A percentile compares a stretch with the other conserved stretches of the same genome.
phyloP scores from a whole-genome alignment of 2,888 invertebrate genomes.

The Nomada fucata region DNA sequence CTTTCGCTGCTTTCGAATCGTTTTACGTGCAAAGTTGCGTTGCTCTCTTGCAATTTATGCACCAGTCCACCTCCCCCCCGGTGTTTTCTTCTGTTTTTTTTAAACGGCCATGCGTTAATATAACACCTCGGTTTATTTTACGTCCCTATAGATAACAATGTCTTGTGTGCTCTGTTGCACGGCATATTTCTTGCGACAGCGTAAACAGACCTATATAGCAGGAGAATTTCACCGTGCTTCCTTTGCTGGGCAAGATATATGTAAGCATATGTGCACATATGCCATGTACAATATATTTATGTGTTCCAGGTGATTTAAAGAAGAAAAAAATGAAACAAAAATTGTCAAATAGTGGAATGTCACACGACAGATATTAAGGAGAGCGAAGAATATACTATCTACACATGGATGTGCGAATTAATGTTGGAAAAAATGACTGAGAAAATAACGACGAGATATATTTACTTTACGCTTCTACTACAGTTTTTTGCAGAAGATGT shows the following conservation, averaged over 20 bases:
- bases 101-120: slow-evolving; percentile 8
- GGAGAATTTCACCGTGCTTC: background rate
- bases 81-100: background rate
- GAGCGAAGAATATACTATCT: too few relatives aligned
- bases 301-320: too few relatives aligned
- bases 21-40: background rate
- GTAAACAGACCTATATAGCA: slow-evolving; percentile 12
- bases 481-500: too few relatives aligned
- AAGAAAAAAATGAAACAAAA: too few relatives aligned
- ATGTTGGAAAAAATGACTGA: too few relatives aligned
- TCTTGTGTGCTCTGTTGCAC: slow-evolving; percentile 3
- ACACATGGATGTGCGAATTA: too few relatives aligned
- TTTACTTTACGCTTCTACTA: too few relatives aligned
- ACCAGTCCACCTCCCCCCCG: background rate
- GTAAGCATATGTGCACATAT: background rate
- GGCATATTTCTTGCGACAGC: slow-evolving; percentile 3
- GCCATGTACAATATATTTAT: too few relatives aligned
- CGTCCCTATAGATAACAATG: slow-evolving; percentile 4
- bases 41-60: background rate
- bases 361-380: too few relatives aligned
- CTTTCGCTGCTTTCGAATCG: background rate
- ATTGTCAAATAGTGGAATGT: too few relatives aligned
- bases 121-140: slow-evolving; percentile 1
- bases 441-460: too few relatives aligned
- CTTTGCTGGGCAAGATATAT: too few relatives aligned